Conservation (phyloP, 2,113 vertebrate species). For the Elgaria multicarinata region DNA sequence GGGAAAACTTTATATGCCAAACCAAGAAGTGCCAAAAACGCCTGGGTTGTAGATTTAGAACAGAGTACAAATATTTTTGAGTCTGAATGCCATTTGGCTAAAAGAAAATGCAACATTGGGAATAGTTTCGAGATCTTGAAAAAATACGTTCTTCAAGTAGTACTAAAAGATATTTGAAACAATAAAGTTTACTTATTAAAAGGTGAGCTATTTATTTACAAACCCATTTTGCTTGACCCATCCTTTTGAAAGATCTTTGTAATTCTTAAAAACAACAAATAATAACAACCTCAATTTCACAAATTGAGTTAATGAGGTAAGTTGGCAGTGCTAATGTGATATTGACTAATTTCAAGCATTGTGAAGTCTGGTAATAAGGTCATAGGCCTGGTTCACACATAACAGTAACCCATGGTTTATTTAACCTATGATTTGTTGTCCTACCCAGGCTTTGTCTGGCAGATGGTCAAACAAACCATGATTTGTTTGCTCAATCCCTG, state of each 20-base stretch:
- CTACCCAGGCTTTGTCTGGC: no score
- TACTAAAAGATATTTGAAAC: neutral
- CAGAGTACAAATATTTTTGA: neutral
- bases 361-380: neutral
- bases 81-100: slow-evolving; percentile 1
- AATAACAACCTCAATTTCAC: neutral
- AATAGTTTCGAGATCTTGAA: neutral
- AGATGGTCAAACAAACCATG: no score
- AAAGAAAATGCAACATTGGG: neutral
- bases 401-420: no score
- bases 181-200: neutral
- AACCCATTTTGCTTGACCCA: neutral
- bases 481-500: no score
- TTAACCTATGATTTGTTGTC: no score
- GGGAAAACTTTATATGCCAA: slow-evolving; percentile 2
- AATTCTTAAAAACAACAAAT: neutral
- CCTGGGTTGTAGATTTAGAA: neutral
- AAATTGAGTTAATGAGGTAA: neutral
- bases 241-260: neutral
- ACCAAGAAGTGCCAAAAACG: neutral
- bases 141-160: neutral
- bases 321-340: neutral
- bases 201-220: neutral
- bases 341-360: neutral
- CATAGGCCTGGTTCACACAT: no score